These are phyloP conservation scores for Mesochorus sp. DNA, from an alignment of 2,888 invertebrate species.

Conservation along the genomic window DNA sequence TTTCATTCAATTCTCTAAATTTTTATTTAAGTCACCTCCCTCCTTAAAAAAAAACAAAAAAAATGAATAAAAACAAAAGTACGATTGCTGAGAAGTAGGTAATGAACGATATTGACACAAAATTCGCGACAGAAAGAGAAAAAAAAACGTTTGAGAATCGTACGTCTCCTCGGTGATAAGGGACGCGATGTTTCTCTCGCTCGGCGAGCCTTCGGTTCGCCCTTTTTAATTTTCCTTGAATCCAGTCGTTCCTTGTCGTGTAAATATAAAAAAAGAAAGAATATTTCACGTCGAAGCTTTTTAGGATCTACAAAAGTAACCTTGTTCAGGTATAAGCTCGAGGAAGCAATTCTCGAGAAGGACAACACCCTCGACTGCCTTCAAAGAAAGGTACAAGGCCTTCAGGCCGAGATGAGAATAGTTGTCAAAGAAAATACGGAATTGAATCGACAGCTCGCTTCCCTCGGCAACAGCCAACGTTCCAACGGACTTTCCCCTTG, in stretches of 20 bases:
- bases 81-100: constrained; percentile 43
- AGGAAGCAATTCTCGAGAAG: constrained; percentile 86
- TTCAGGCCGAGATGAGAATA: constrained; percentile 86
- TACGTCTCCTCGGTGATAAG: constrained; percentile 37
- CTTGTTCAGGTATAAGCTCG: constrained; percentile 84
- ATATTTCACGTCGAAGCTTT: background rate
- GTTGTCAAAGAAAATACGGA: constrained; percentile 85
- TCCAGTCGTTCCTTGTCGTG: background rate
- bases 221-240: constrained; percentile 22
- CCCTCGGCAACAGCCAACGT: constrained; percentile 67
- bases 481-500: constrained; percentile 64
- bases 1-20: too few relatives aligned
- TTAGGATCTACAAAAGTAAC: too few relatives aligned
- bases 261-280: background rate
- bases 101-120: background rate
- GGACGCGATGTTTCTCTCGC: constrained; percentile 35
- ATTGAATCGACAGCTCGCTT: constrained; percentile 83
- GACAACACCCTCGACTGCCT: constrained; percentile 86
- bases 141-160: constrained; percentile 49
- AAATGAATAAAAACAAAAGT: constrained; percentile 27
- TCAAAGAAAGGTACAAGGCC: constrained; percentile 85
- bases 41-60: background rate
- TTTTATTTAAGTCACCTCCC: too few relatives aligned
- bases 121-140: constrained; percentile 32
- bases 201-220: constrained; percentile 28